phyloP scores from a whole-genome alignment of 2,888 invertebrate genomes.

The Dryobota labecula region DNA sequence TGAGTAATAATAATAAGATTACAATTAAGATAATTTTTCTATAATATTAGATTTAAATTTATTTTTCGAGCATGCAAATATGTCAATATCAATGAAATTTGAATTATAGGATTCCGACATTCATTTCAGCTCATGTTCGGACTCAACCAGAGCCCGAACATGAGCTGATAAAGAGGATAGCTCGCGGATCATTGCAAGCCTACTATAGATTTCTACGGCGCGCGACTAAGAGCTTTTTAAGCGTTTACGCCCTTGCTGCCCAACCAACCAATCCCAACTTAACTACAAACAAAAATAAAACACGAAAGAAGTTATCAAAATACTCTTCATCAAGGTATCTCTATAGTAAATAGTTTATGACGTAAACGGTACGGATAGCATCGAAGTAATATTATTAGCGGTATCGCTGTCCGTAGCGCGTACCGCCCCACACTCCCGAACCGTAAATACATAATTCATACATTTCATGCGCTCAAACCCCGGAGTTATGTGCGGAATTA shows the following conservation, averaged over 20 bases:
- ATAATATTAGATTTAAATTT: too few species aligned
- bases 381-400: conserved; percentile 71
- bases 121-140: too few species aligned
- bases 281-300: conserved; percentile 3
- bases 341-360: conserved; percentile 42
- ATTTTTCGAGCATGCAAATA: too few species aligned
- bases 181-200: not conserved
- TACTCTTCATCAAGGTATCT: conserved; percentile 13
- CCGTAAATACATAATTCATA: conserved; percentile 77
- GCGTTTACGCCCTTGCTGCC: not conserved
- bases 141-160: not conserved
- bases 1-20: too few species aligned
- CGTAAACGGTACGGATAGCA: conserved; percentile 61
- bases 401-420: conserved; percentile 62
- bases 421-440: conserved; percentile 43
- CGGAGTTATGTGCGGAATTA: conserved; percentile 72
- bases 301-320: conserved; percentile 11
- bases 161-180: not conserved
- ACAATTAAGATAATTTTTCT: too few species aligned
- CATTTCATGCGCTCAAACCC: conserved; percentile 77
- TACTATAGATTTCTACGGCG: not conserved
- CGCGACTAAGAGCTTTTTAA: too few species aligned
- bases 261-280: not conserved
- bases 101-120: too few species aligned
- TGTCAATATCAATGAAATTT: too few species aligned